A percentile compares a stretch with the other conserved stretches of the same genome.
Evolutionary conservation across 2,113 vertebrate genomes (phyloP).

Genomic region (Alectura lathami): DNA sequence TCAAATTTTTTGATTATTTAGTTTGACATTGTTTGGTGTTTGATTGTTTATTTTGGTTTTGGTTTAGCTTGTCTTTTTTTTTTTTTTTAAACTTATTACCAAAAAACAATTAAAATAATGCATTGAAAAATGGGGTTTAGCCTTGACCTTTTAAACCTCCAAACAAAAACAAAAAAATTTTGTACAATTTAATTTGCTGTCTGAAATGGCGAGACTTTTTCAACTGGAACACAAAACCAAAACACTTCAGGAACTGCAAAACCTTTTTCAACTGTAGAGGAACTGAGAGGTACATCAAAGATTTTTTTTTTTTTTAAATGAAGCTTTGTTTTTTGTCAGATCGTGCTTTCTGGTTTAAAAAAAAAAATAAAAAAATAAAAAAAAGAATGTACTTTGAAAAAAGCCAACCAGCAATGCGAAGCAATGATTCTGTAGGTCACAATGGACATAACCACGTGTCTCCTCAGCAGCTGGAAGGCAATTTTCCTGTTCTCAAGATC

Average conservation of each 20-base stretch:
- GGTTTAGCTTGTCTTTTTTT: background rate
- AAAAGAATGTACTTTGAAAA: background rate
- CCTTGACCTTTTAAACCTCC: background rate
- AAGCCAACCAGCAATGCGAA: background rate
- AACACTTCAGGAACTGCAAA: background rate
- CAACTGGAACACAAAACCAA: background rate
- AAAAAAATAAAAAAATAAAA: background rate
- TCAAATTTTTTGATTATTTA: background rate
- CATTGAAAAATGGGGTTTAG: background rate
- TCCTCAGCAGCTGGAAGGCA: background rate
- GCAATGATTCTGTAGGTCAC: background rate
- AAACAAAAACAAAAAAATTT: background rate
- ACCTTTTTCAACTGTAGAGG: background rate
- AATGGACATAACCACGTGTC: fast-evolving
- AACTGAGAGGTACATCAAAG: fast-evolving
- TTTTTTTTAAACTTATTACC: background rate
- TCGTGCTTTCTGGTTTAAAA: background rate
- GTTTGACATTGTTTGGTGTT: background rate
- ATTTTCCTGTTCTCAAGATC: background rate
- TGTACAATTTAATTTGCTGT: background rate
- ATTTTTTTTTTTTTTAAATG: background rate
- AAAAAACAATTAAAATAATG: fast-evolving
- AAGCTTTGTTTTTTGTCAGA: background rate
- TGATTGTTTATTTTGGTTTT: background rate
- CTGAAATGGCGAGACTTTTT: background rate